A percentile compares a stretch with the other conserved stretches of the same genome.
Conservation (phyloP, 2,113 vertebrate genomes). For the Chamaea fasciata region DNA sequence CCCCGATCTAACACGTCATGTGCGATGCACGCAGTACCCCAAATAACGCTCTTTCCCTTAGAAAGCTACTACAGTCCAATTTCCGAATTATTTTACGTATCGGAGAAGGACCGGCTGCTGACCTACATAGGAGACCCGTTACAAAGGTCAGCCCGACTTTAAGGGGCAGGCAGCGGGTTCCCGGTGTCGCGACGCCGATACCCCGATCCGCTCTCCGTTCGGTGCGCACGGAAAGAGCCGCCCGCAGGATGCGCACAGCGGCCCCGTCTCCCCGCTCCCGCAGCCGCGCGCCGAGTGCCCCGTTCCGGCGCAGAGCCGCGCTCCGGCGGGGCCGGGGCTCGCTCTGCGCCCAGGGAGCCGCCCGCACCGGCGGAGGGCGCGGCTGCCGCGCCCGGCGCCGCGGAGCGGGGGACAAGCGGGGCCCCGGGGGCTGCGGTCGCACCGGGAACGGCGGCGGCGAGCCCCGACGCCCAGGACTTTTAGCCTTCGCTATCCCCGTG, state of each 20-base stretch:
- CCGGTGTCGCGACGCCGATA: neutral
- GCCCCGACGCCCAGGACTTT: neutral
- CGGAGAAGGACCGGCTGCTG: neutral
- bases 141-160: neutral
- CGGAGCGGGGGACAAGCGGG: neutral
- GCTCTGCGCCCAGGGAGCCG: neutral
- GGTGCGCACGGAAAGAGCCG: neutral
- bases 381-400: neutral
- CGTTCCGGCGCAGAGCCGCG: neutral
- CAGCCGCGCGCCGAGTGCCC: neutral
- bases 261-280: neutral
- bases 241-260: neutral
- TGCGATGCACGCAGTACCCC: neutral
- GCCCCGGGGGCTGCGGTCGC: neutral
- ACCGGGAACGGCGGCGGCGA: neutral
- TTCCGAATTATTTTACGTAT: neutral
- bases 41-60: neutral
- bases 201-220: accelerated
- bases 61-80: neutral
- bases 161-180: neutral
- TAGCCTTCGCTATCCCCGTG: neutral
- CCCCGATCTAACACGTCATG: neutral
- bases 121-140: neutral
- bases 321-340: neutral
- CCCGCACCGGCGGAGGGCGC: neutral